Percentiles rank a stretch among this genome's conserved stretches.
phyloP scores from a whole-genome alignment of 2,113 vertebrate genomes.

The Ptyas mucosa region DNA sequence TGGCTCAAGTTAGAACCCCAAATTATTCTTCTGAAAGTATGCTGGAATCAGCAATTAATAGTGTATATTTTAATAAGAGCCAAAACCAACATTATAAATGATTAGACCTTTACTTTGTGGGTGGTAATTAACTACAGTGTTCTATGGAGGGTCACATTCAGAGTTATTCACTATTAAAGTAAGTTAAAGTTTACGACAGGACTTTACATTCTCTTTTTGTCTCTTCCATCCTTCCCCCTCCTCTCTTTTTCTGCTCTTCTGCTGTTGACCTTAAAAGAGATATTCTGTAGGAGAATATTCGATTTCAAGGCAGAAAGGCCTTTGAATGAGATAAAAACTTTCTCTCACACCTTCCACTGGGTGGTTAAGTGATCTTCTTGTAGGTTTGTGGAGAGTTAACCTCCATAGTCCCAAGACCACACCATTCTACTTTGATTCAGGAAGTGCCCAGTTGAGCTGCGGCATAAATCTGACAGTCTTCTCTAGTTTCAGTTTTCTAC shows the following conservation, averaged over 20 bases:
- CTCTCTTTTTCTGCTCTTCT: neutral
- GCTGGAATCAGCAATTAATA: neutral
- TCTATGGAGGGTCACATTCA: neutral
- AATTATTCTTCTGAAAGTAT: neutral
- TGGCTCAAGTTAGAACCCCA: neutral
- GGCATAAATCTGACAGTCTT: neutral
- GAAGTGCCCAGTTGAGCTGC: neutral
- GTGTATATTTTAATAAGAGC: neutral
- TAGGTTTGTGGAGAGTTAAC: neutral
- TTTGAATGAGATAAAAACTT: neutral
- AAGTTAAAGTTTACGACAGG: neutral
- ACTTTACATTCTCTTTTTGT: neutral
- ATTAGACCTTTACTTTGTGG: neutral
- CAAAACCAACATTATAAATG: neutral
- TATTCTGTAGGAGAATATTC: neutral
- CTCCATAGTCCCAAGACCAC: neutral
- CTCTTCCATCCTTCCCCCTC: neutral
- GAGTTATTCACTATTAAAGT: neutral
- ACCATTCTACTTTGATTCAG: neutral
- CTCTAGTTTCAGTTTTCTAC: neutral
- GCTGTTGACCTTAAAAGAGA: neutral
- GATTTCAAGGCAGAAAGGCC: neutral
- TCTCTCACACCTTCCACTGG: neutral
- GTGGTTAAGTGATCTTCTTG: neutral
- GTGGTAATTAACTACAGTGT: neutral